Base-by-base conservation (phyloP, 2,888 invertebrate genomes). In the Rhogogaster chlorosoma region DNA sequence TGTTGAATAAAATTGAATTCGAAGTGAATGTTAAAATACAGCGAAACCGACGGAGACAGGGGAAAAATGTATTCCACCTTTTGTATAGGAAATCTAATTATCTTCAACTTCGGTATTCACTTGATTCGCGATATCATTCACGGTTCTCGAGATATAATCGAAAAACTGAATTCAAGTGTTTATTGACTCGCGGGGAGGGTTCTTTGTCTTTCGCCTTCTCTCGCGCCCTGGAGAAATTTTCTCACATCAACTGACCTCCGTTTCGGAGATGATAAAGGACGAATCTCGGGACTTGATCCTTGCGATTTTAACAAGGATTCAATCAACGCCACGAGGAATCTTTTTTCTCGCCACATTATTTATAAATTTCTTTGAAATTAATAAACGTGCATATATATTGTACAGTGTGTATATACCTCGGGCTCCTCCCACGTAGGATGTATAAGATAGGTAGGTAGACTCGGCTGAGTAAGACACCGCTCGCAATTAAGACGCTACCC, bases 401-500 rank as follows among this genome's bases (percentile, higher is more conserved):
- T 53, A 53, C 53, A 53, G n/a, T 9, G 6, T 5, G n/a, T 57
- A 67, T 32, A 67, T 67, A 29, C 32, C 29, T 15, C 15, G 4
- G 18, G 32, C 7, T 67, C 32, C 32, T 32, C 22, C 22, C 4
- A 26, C 26, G 61, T n/a, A n/a, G n/a, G 7, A n/a, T 53, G n/a
- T 53, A n/a, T 64, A 26, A 12, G 12, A 32, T 15, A 26, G 29
- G n/a, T 15, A 67, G 67, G 26, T 29, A 67, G 32, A 32, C 32
- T 29, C 3, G 67, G 67, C 67, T 67, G 67, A 67, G 67, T 67
- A 67, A 67, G 67, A 67, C 67, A 67, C 67, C 67, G 80, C 38
- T 38, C 36, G 80, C 22, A 80, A 80, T 38, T 61, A 38, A 80
- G 61, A 38, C 80, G 22, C 80, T 29, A 22, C 77, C 32, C 36